Base-by-base conservation (phyloP, 2,888 invertebrate genomes). In the Nymphalis polychloros region DNA sequence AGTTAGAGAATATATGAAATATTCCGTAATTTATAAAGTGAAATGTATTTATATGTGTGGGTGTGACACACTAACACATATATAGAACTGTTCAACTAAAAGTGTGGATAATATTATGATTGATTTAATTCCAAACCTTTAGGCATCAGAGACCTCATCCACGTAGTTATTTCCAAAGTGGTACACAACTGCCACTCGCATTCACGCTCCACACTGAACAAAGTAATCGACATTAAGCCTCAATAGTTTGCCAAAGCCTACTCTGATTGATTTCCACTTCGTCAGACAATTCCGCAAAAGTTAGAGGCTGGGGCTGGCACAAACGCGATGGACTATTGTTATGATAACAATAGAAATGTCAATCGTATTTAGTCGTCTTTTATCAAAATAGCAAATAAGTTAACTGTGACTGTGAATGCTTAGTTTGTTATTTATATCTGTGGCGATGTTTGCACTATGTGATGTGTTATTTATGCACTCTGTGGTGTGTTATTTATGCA, bases 191-290 rank as follows among this genome's bases (percentile, higher is more conserved):
- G 17, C 53, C 35, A 35, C 20, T 8, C 8, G n/a, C 13, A 19
- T 27, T 27, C n/a, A 64, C n/a, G n/a, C 27, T 13, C 13, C 27
- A 55, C 17, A 27, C 17, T 47, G 35, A 59, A 10, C 59, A 31
- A 46, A 61, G 23, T 49, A 46, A 63, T 50, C 57, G 23, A 52
- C 20, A 46, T 49, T 17, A 52, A 16, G 27, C 23, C 17, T 50
- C 50, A 65, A 61, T 64, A 64, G 60, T 64, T 64, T 53, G 20
- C 61, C 23, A 64, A 59, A 69, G 53, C 53, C 48, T 64, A 50
- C 49, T 64, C 49, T 62, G 71, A 69, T 69, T 67, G 71, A 64
- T 70, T 70, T 57, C 61, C 64, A 64, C 67, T 64, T 41, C 53
- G 55, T 68, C 61, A 27, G 55, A 59, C 69, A 67, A 63, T 59